phyloP scores from a whole-genome alignment of 2,113 vertebrate species.

The Pseudonaja textilis region DNA sequence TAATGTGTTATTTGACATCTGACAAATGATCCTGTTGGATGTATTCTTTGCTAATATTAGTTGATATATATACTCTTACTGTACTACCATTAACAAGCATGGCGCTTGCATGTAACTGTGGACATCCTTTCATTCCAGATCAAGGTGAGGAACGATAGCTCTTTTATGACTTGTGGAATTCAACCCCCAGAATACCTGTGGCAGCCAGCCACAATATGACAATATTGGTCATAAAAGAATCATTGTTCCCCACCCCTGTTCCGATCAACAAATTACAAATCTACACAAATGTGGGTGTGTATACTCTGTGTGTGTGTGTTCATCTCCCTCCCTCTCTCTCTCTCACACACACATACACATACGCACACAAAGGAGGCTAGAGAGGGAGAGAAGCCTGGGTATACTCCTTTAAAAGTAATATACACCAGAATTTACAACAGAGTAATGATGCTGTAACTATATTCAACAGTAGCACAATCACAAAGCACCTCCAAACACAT shows the following conservation, averaged over 20 bases:
- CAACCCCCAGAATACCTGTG: no score
- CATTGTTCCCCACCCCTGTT: no score
- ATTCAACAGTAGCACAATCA: not conserved
- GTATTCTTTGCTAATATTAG: not conserved
- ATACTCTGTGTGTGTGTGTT: no score
- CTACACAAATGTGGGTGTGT: not conserved
- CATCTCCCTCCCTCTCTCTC: no score
- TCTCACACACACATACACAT: no score
- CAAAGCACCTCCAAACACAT: not conserved
- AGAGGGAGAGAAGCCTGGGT: not conserved
- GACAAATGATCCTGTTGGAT: not conserved
- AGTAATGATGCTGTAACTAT: not conserved
- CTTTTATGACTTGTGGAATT: no score
- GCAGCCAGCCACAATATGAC: no score
- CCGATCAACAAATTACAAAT: not conserved
- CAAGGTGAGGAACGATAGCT: not conserved
- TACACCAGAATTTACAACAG: not conserved
- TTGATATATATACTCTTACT: not conserved
- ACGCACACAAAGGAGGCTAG: not conserved
- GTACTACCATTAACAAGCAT: not conserved
- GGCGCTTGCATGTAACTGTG: not conserved
- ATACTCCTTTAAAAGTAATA: not conserved
- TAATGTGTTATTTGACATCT: not conserved
- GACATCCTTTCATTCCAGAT: not conserved
- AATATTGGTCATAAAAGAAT: no score